A percentile compares a stretch with the other conserved stretches of the same genome.
Evolutionary conservation across 2,113 vertebrate species (phyloP).

Genomic region (Laticauda colubrina): DNA sequence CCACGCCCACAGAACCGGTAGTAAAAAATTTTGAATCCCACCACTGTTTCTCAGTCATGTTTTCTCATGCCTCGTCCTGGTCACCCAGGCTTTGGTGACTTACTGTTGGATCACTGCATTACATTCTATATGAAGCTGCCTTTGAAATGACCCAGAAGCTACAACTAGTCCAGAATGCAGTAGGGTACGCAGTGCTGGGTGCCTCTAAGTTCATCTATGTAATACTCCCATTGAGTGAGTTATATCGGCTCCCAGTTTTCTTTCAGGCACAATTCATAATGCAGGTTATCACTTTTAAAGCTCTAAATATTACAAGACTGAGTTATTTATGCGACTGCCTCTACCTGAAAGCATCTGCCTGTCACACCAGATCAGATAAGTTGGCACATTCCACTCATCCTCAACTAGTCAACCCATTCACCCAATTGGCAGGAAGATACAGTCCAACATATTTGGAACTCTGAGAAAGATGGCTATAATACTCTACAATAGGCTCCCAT

Average conservation of each 20-base stretch:
- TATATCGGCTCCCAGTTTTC: not conserved
- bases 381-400: not conserved
- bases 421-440: not conserved
- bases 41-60: not conserved
- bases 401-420: not conserved
- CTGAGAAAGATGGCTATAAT: not conserved
- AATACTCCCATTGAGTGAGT: not conserved
- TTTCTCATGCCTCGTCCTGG: not conserved
- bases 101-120: not conserved
- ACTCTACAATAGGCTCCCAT: not conserved
- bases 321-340: not conserved
- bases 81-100: not conserved
- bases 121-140: not conserved
- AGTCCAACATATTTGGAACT: not conserved
- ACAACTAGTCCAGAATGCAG: not conserved
- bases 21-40: too few relatives aligned
- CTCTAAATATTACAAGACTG: not conserved
- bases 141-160: not conserved
- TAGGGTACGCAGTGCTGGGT: not conserved
- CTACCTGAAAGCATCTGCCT: not conserved
- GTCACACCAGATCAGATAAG: not conserved
- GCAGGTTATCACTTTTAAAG: not conserved
- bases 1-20: too few relatives aligned
- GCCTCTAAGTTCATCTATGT: not conserved
- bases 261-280: not conserved